Conservation (phyloP, 2,888 invertebrate species). For the Ornithoptera alexandrae region DNA sequence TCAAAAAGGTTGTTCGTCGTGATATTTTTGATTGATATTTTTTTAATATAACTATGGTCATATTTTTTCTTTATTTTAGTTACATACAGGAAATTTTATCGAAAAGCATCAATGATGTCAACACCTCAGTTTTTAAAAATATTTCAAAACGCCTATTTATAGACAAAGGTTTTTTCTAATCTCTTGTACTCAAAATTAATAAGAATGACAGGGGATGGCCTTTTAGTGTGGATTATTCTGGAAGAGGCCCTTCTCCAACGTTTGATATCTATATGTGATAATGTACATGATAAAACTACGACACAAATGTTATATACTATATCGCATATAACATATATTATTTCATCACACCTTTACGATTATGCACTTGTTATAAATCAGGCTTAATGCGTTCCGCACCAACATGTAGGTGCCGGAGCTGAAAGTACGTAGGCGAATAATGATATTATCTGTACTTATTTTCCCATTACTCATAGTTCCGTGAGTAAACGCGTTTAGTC, state of each 20-base stretch:
- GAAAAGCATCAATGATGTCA: too few relatives aligned
- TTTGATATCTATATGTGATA: too few relatives aligned
- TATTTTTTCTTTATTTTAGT: too few relatives aligned
- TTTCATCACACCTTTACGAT: constrained; percentile 2
- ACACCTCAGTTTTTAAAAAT: too few relatives aligned
- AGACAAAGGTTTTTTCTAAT: too few relatives aligned
- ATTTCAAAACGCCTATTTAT: too few relatives aligned
- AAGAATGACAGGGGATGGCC: too few relatives aligned
- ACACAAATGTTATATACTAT: background rate
- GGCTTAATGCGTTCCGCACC: constrained; percentile 11
- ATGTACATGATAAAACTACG: too few relatives aligned
- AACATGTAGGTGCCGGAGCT: constrained; percentile 12
- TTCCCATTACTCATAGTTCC: constrained; percentile 31
- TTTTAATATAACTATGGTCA: background rate
- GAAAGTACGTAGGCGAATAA: constrained; percentile 19
- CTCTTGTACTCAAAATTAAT: too few relatives aligned
- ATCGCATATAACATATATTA: background rate
- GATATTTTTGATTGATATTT: background rate
- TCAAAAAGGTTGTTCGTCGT: background rate
- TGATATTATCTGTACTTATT: constrained; percentile 29
- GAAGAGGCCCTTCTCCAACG: too few relatives aligned
- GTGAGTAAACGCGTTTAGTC: constrained; percentile 28
- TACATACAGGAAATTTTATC: too few relatives aligned
- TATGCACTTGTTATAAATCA: constrained; percentile 13
- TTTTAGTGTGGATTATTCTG: too few relatives aligned